These are phyloP conservation scores for Nerophis lumbriciformis DNA, from an alignment of 2,113 vertebrate species.

Conservation along the genomic window DNA sequence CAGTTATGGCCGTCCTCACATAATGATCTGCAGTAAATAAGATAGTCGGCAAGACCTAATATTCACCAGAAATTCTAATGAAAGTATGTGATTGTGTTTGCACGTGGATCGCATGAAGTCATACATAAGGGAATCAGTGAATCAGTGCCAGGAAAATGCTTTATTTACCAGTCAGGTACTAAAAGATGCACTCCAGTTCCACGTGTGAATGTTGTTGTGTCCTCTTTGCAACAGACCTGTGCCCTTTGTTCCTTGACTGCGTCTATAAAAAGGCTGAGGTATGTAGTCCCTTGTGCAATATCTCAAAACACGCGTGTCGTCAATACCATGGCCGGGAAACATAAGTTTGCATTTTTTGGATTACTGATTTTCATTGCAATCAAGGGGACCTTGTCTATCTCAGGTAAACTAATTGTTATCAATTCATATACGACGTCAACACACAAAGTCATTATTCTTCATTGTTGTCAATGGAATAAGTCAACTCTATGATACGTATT, in stretches of 20 bases:
- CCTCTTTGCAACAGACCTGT: background rate
- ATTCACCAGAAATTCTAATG: background rate
- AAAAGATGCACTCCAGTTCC: background rate
- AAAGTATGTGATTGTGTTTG: background rate
- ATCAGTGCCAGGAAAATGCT: background rate
- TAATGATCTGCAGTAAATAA: background rate
- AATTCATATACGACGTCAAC: background rate
- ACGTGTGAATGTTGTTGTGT: background rate
- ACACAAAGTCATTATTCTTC: background rate
- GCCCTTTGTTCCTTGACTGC: slow-evolving; percentile 55
- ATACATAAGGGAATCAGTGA: background rate
- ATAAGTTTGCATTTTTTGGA: slow-evolving; percentile 30
- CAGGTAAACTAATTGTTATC: slow-evolving; percentile 52
- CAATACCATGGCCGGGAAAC: slow-evolving; percentile 48
- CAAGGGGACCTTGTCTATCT: slow-evolving; percentile 20
- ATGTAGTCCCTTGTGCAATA: background rate
- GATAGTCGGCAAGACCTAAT: background rate
- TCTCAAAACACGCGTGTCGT: background rate
- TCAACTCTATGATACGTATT: background rate
- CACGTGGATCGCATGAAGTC: background rate
- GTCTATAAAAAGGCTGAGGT: slow-evolving; percentile 39
- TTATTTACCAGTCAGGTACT: background rate
- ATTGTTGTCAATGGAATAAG: background rate
- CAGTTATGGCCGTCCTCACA: background rate
- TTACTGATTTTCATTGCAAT: slow-evolving; percentile 52